phyloP scores from a whole-genome alignment of 2,888 invertebrate species.

The Spodoptera exigua region DNA sequence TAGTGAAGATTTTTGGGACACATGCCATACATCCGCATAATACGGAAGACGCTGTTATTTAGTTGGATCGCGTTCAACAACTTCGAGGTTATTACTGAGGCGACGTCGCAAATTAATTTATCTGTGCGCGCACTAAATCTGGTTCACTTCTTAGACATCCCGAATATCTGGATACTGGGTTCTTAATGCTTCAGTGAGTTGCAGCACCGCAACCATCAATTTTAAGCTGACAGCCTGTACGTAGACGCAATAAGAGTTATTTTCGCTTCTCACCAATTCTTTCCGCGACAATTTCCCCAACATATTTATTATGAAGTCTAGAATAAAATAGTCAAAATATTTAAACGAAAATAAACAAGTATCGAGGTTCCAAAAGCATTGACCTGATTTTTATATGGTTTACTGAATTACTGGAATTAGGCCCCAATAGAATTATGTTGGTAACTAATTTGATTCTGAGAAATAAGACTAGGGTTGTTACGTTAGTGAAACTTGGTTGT shows the following conservation, averaged over 20 bases:
- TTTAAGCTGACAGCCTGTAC: no score
- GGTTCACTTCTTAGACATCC: conserved; percentile 58
- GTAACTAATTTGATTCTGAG: background rate
- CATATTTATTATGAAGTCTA: background rate
- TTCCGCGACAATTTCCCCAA: no score
- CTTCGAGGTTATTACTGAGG: conserved; percentile 76
- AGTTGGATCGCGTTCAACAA: conserved; percentile 83
- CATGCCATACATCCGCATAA: conserved; percentile 74
- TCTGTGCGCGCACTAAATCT: conserved; percentile 60
- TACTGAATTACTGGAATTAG: background rate
- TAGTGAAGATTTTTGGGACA: conserved; percentile 70
- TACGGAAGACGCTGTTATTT: conserved; percentile 79
- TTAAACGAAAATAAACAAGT: conserved; percentile 2
- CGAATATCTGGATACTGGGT: conserved; percentile 46
- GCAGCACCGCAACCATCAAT: no score
- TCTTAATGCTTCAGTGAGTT: background rate
- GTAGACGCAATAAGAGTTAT: no score
- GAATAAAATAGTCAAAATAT: conserved; percentile 17
- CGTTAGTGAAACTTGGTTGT: no score
- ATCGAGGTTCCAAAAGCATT: background rate
- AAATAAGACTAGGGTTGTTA: no score
- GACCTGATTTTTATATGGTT: background rate
- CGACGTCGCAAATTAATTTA: conserved; percentile 73
- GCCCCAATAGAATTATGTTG: background rate
- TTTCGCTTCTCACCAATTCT: no score